Evolutionary conservation across 2,797 vertebrate genomes (phyloP), one percentile per base, ranked within the genome.

Genomic region (Hephaestus fuliginosus): DNA sequence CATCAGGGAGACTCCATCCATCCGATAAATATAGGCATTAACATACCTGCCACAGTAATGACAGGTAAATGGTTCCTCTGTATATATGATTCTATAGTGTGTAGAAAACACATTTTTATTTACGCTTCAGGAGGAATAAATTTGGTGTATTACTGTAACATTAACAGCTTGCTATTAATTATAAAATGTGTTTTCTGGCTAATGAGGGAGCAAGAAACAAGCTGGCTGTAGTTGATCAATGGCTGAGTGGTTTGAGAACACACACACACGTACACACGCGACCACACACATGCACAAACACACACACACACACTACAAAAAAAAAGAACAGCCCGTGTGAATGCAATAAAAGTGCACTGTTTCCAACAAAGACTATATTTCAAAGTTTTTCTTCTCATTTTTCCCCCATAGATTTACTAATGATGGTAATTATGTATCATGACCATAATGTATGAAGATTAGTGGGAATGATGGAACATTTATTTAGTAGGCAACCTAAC

Each of bases 81-180:
- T 48, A 48, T 39, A 8, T 39, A 39, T 39, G 36, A 7, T 8
- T 39, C 46, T 18, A 20, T 20, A 49, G 17, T 9, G 2, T 49
- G 7, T 49, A 7, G 49, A 39, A 18, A 46, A 22, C 4, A 30
- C 7, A 2, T 33, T 12, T 48, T 13, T 20, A 20, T 44, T 60
- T 25, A 74, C 4, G 43, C 61, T 58, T 63, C 52, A 53, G n/a
- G 18, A 39, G 30, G 25, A 63, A 69, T 63, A 15, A 0, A 66
- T 68, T 66, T 51, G 17, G 18, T 48, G 43, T 55, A 57, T 72
- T 49, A 63, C 68, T 65, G 33, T 51, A 30, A 55, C 70, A 74
- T 70, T 78, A 72, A 60, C 48, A 75, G 63, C 20, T 49, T 71
- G 33, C 52, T 65, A 61, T 72, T 72, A 57, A 83, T 78, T 48